A percentile compares a stretch with the other conserved stretches of the same genome.
Conservation (phyloP, 2,888 invertebrate species). For the Taenaris catops region DNA sequence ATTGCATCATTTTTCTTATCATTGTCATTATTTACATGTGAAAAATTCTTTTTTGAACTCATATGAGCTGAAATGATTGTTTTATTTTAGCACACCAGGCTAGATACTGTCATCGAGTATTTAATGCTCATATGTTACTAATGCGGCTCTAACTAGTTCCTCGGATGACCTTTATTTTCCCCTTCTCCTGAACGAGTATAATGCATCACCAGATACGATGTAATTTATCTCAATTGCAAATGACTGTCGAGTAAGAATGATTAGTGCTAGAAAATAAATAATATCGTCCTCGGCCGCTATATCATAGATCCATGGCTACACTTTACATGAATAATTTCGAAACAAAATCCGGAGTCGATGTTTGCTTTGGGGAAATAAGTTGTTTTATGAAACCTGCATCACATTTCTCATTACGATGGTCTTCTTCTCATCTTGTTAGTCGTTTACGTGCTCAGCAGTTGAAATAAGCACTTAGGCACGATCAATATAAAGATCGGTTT, state of each 20-base stretch:
- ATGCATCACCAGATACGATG: conserved; percentile 57
- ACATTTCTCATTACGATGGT: conserved; percentile 51
- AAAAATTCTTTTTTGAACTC: too few relatives aligned
- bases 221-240: conserved; percentile 19
- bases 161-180: conserved; percentile 49
- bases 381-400: conserved; percentile 44
- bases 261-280: conserved; percentile 3
- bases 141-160: conserved; percentile 13
- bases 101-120: conserved; percentile 72
- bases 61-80: too few relatives aligned
- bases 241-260: too few relatives aligned
- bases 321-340: conserved; percentile 28
- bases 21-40: too few relatives aligned
- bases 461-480: conserved; percentile 29
- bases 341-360: conserved; percentile 34
- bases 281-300: conserved; percentile 3
- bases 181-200: conserved; percentile 54
- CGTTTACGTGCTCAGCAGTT: conserved; percentile 29
- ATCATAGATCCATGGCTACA: neutral
- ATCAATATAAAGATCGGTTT: conserved; percentile 18
- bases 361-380: conserved; percentile 45
- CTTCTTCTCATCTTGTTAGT: conserved; percentile 54
- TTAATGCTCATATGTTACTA: conserved; percentile 59
- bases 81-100: conserved; percentile 49
- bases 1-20: too few relatives aligned